A percentile compares a stretch with the other conserved stretches of the same genome.
phyloP scores from a whole-genome alignment of 64 coral and sea anemone species.

The Actinia tenebrosa region DNA sequence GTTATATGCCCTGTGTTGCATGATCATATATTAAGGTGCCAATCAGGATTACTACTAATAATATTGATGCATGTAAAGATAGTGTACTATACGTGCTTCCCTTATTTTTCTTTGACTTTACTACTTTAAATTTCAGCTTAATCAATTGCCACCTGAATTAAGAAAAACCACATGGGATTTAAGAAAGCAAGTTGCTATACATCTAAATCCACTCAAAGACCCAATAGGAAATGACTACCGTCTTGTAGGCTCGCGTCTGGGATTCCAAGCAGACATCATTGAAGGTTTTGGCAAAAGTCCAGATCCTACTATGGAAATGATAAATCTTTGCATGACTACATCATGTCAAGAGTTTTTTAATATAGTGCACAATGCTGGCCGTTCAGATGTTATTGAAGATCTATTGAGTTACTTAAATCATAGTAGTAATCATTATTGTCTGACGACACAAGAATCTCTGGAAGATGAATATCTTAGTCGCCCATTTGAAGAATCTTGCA shows the following conservation, averaged over 20 bases:
- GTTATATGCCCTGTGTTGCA: no score
- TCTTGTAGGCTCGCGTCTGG: conserved; percentile 48
- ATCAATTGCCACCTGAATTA: conserved; percentile 26
- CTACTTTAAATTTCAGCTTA: not conserved
- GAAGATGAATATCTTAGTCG: not conserved
- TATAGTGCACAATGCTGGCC: not conserved
- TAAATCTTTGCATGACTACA: conserved; percentile 32
- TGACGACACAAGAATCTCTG: conserved; percentile 24
- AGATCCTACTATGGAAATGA: conserved; percentile 45
- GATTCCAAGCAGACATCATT: conserved; percentile 34
- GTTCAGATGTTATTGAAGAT: conserved; percentile 21
- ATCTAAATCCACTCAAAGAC: conserved; percentile 47
- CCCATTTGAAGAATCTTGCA: conserved; percentile 18
- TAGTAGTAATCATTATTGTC: not conserved
- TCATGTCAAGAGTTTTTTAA: conserved; percentile 10
- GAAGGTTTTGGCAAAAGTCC: not conserved
- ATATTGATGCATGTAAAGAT: no score
- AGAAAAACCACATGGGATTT: conserved; percentile 43
- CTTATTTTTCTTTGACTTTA: not conserved
- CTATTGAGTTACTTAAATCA: not conserved
- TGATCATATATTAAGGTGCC: no score
- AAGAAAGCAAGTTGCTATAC: conserved; percentile 41
- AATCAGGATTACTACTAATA: no score
- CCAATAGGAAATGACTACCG: conserved; percentile 55
- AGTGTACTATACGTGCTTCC: not conserved